These are phyloP conservation scores for Acyrthosiphon pisum DNA, from an alignment of 1,140 invertebrate species.

Conservation along the genomic window DNA sequence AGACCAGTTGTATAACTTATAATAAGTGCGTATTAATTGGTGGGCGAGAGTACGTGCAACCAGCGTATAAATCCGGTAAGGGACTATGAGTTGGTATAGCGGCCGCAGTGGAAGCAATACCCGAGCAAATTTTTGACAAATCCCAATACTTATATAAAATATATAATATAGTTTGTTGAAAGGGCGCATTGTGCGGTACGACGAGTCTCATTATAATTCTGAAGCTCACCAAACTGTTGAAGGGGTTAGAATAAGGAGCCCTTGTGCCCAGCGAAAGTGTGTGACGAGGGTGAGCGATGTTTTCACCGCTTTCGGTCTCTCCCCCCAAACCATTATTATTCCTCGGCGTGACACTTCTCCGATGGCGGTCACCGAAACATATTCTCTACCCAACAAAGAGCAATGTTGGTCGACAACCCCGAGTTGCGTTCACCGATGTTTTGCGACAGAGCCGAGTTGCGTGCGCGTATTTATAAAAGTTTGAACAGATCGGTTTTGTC, in stretches of 20 bases:
- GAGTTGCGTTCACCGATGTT: no score
- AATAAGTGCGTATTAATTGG: background rate
- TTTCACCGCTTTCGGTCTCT: background rate
- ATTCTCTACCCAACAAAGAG: background rate
- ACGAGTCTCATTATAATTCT: constrained; percentile 38
- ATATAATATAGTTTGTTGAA: constrained; percentile 12
- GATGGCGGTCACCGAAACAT: background rate
- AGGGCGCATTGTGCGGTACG: background rate
- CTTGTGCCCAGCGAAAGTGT: background rate
- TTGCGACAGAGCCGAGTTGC: no score
- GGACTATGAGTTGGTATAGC: no score
- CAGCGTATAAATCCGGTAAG: background rate
- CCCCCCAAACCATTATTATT: background rate
- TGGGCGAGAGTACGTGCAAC: background rate
- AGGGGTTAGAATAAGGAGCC: background rate
- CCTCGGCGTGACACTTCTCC: background rate
- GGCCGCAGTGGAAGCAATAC: background rate
- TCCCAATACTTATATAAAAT: background rate
- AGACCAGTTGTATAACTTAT: background rate
- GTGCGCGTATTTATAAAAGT: no score
- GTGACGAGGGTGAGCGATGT: background rate
- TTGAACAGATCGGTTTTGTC: no score
- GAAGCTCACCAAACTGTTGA: background rate
- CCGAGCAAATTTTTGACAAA: background rate
- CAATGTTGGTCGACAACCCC: no score